phyloP scores from a whole-genome alignment of 2,888 invertebrate species.

The Tanypteryx hageni region DNA sequence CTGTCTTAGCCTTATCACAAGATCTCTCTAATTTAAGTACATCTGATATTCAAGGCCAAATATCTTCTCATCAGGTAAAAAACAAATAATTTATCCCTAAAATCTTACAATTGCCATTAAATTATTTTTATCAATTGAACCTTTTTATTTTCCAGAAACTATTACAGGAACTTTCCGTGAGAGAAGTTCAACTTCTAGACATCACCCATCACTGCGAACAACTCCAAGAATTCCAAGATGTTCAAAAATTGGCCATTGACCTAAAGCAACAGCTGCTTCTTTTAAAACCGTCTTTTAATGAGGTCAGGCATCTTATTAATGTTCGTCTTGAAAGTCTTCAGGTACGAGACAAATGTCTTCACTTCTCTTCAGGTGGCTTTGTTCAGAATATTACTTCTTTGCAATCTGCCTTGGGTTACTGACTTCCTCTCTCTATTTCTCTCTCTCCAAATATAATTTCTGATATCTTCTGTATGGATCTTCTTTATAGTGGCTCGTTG shows the following conservation, averaged over 20 bases:
- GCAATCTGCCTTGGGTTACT: slow-evolving; percentile 58
- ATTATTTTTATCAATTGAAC: background rate
- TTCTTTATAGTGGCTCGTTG: slow-evolving; percentile 53
- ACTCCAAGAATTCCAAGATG: slow-evolving; percentile 76
- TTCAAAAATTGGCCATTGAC: slow-evolving; percentile 74
- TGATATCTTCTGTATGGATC: slow-evolving; percentile 33
- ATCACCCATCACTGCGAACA: slow-evolving; percentile 76
- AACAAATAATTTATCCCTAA: slow-evolving; percentile 59
- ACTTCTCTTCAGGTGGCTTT: slow-evolving; percentile 60
- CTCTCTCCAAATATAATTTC: background rate
- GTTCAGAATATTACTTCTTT: slow-evolving; percentile 33
- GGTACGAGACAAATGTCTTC: slow-evolving; percentile 67
- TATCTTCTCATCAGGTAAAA: slow-evolving; percentile 67
- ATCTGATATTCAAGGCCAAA: slow-evolving; percentile 65
- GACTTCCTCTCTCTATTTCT: slow-evolving; percentile 3
- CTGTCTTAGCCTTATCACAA: slow-evolving; percentile 71
- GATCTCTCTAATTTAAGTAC: slow-evolving; percentile 68
- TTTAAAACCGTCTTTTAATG: slow-evolving; percentile 67
- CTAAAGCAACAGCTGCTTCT: slow-evolving; percentile 68
- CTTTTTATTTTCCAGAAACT: slow-evolving; percentile 72
- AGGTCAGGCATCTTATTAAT: slow-evolving; percentile 66
- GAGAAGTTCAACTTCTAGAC: slow-evolving; percentile 76
- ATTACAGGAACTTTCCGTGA: slow-evolving; percentile 74
- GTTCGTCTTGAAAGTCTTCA: slow-evolving; percentile 68
- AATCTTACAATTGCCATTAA: slow-evolving; percentile 70